Evolutionary conservation across 2,888 invertebrate species (phyloP).

Genomic region (Platerodrilus igneus): DNA sequence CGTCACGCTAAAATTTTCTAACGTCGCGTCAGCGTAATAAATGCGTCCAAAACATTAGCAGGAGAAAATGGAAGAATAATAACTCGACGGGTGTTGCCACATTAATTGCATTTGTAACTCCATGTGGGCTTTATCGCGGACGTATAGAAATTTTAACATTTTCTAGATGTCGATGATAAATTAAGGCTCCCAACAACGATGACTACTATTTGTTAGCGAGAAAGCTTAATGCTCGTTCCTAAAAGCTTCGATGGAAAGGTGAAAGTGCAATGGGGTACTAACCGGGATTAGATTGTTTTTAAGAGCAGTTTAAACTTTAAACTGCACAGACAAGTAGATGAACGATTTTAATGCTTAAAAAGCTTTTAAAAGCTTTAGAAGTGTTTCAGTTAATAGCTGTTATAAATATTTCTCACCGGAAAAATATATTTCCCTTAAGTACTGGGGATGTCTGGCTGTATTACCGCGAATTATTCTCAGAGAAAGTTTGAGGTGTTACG

Average conservation of each 20-base stretch:
- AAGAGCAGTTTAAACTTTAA: conserved; percentile 30
- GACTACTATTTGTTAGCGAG: conserved; percentile 41
- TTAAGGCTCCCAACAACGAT: conserved; percentile 22
- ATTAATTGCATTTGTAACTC: conserved; percentile 24
- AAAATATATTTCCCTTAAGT: conserved; percentile 21
- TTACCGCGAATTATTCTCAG: conserved; percentile 23
- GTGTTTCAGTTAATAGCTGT: conserved; percentile 23
- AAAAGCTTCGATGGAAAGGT: conserved; percentile 37
- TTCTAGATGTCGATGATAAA: conserved; percentile 20
- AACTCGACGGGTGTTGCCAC: conserved; percentile 28
- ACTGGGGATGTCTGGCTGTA: conserved; percentile 23
- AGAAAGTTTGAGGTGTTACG: no score
- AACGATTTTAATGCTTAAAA: conserved; percentile 37
- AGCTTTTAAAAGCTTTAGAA: conserved; percentile 33
- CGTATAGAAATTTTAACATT: conserved; percentile 16
- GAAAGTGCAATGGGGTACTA: conserved; percentile 37
- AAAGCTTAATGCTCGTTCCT: conserved; percentile 37
- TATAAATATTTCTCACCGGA: conserved; percentile 22
- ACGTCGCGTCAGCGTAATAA: conserved; percentile 11
- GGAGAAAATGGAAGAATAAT: conserved; percentile 25
- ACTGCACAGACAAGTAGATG: conserved; percentile 30
- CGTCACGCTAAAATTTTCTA: neutral
- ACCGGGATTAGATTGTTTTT: conserved; percentile 37
- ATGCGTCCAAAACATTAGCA: conserved; percentile 15
- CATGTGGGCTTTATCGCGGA: conserved; percentile 21